These are phyloP conservation scores for Andrena fulva DNA, from an alignment of 2,888 invertebrate species.

Conservation along the genomic window DNA sequence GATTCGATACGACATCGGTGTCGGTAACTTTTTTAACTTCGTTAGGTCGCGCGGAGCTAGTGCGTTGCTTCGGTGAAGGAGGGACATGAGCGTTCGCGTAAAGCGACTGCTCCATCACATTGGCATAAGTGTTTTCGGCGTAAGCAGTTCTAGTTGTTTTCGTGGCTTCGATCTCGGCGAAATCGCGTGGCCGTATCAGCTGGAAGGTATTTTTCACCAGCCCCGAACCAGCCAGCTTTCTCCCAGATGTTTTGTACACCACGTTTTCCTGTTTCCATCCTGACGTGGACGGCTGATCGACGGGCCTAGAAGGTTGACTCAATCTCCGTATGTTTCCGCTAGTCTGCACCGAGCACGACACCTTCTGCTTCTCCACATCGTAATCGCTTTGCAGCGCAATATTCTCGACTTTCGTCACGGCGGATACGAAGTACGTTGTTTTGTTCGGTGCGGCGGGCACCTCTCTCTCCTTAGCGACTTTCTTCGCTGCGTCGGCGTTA, in stretches of 20 bases:
- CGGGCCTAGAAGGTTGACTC: conserved; percentile 63
- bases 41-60: conserved; percentile 14
- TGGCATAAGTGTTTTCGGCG: conserved; percentile 85
- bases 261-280: conserved; percentile 75
- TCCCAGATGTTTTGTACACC: conserved; percentile 74
- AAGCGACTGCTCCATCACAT: conserved; percentile 82
- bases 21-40: conserved; percentile 20
- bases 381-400: conserved; percentile 63
- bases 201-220: conserved; percentile 84
- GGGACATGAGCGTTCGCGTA: conserved; percentile 76
- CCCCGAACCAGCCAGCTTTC: conserved; percentile 61
- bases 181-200: conserved; percentile 86
- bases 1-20: background rate
- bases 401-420: conserved; percentile 55
- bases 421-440: conserved; percentile 59
- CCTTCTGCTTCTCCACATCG: conserved; percentile 83
- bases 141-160: conserved; percentile 65
- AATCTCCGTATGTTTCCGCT: conserved; percentile 85
- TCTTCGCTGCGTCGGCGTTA: conserved; percentile 44
- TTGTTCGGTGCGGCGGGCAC: conserved; percentile 41
- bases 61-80: conserved; percentile 52
- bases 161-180: conserved; percentile 85
- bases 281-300: conserved; percentile 63
- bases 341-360: conserved; percentile 87
- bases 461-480: conserved; percentile 18